These are phyloP conservation scores for Zosterops lateralis DNA, from an alignment of 2,113 vertebrate species.

Conservation along the genomic window DNA sequence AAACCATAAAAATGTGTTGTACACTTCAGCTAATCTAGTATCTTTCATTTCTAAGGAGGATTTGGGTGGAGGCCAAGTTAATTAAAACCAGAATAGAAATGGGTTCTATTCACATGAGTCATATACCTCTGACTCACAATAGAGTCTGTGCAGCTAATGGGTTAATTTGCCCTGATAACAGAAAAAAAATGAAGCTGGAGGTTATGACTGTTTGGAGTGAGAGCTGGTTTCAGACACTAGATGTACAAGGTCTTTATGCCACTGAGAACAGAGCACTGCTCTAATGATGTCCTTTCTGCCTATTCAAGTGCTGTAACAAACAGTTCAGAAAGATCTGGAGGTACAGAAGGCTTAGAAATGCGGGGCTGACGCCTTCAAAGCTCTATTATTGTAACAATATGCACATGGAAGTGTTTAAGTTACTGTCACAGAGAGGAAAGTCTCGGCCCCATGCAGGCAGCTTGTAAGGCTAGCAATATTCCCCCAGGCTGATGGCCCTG, in stretches of 20 bases:
- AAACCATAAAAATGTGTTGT: conserved; percentile 26
- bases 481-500: neutral
- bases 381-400: neutral
- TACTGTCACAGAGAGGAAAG: neutral
- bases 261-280: conserved; percentile 8
- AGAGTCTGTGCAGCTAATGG: conserved; percentile 22
- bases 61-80: conserved; percentile 39
- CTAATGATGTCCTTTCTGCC: neutral
- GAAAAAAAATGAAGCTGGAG: conserved; percentile 10
- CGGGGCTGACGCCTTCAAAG: neutral
- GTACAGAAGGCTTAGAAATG: neutral
- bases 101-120: conserved; percentile 48
- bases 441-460: neutral
- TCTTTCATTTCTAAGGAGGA: conserved; percentile 27
- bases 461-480: neutral
- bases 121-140: conserved; percentile 38
- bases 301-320: neutral
- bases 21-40: conserved; percentile 15
- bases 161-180: conserved; percentile 50
- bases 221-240: neutral
- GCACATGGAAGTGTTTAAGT: neutral
- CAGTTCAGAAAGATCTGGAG: neutral
- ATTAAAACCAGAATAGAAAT: conserved; percentile 44
- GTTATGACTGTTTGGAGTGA: conserved; percentile 36
- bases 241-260: neutral